These are phyloP conservation scores for Salvelinus fontinalis DNA, from an alignment of 2,113 vertebrate genomes.

Conservation along the genomic window DNA sequence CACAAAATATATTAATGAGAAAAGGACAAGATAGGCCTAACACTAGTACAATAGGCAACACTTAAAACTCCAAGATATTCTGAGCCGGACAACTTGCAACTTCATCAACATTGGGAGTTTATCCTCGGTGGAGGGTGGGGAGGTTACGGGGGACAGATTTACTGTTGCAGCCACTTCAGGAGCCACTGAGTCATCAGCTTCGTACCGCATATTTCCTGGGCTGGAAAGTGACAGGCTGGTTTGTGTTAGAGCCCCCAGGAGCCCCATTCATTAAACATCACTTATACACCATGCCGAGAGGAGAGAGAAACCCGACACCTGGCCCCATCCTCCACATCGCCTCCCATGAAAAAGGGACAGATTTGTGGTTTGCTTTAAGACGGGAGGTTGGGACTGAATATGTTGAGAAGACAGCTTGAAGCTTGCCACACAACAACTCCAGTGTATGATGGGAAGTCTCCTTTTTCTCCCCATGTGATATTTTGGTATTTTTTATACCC, in stretches of 20 bases:
- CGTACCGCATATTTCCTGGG: constrained; percentile 6
- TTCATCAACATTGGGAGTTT: constrained; percentile 23
- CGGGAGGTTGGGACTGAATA: too few relatives aligned
- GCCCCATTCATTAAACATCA: constrained; percentile 31
- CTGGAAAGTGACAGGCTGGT: constrained; percentile 14
- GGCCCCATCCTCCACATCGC: not conserved
- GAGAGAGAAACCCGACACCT: not conserved
- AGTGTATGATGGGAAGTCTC: too few relatives aligned
- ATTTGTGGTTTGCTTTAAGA: too few relatives aligned
- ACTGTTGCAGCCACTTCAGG: constrained; percentile 17
- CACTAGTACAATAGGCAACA: not conserved
- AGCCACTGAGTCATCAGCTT: constrained; percentile 13
- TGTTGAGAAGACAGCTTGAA: too few relatives aligned
- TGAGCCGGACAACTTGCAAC: constrained; percentile 10
- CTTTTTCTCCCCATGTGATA: too few relatives aligned
- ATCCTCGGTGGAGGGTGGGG: not conserved
- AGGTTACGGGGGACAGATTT: not conserved
- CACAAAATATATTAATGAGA: too few relatives aligned
- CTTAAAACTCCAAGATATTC: not conserved
- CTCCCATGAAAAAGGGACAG: not conserved
- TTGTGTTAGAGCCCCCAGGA: constrained; percentile 15
- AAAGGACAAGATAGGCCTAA: not conserved
- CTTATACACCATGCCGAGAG: not conserved
- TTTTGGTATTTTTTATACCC: too few relatives aligned
- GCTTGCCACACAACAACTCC: too few relatives aligned